Percentiles rank a stretch among this genome's conserved stretches.
Conservation (phyloP, 1,140 invertebrate genomes). For the Polyergus mexicanus region DNA sequence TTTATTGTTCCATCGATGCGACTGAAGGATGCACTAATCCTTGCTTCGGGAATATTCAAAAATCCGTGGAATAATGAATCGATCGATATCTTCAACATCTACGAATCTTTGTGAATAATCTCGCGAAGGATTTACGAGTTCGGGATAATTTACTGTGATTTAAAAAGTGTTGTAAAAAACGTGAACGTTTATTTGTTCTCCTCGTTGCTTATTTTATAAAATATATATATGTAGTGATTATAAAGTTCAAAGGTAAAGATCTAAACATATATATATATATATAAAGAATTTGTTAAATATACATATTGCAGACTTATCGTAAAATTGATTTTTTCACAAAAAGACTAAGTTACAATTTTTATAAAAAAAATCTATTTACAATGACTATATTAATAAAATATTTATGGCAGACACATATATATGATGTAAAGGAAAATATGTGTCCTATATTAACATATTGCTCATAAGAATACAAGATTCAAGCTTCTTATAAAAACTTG, state of each 20-base stretch:
- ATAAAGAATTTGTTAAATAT: neutral
- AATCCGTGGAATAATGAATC: neutral
- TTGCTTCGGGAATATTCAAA: neutral
- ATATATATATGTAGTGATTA: slow-evolving; percentile 5
- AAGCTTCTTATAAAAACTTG: neutral
- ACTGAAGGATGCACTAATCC: neutral
- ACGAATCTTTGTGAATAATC: slow-evolving; percentile 24
- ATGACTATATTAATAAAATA: no score
- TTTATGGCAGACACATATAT: neutral
- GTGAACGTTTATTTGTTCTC: slow-evolving; percentile 6
- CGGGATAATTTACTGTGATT: slow-evolving; percentile 21
- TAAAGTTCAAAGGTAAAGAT: neutral
- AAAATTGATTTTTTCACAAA: slow-evolving; percentile 5
- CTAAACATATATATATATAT: neutral
- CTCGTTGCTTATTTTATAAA: neutral
- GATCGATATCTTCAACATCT: neutral
- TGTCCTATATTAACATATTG: neutral
- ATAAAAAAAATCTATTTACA: no score
- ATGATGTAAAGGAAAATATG: neutral
- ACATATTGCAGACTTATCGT: neutral
- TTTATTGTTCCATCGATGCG: neutral
- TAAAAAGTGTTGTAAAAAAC: neutral
- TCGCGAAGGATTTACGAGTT: neutral
- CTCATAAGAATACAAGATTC: neutral
- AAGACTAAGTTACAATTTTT: no score